Conservation (phyloP, 2,113 vertebrate genomes). For the Malurus alboscapulatus region DNA sequence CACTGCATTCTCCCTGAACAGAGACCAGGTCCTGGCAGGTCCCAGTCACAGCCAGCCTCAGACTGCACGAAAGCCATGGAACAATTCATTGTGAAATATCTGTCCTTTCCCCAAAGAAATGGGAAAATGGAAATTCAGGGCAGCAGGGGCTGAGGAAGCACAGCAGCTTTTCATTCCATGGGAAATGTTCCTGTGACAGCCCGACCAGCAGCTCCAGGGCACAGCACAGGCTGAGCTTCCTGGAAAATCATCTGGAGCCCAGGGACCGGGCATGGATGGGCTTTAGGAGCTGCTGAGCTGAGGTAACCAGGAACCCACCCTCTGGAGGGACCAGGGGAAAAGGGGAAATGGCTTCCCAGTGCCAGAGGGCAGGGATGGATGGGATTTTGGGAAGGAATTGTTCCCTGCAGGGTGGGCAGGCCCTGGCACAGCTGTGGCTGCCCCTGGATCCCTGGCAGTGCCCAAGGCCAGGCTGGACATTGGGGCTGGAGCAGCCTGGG, state of each 20-base stretch:
- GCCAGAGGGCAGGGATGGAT: no score
- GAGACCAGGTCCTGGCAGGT: not conserved
- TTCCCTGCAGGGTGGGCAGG: no score
- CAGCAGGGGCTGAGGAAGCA: not conserved
- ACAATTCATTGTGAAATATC: not conserved
- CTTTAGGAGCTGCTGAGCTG: not conserved
- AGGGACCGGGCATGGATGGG: not conserved
- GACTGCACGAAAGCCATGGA: not conserved
- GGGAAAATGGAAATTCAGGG: not conserved
- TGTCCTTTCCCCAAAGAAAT: not conserved
- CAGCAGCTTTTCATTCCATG: not conserved
- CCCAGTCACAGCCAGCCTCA: not conserved
- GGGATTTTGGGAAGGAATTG: no score
- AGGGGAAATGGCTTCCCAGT: not conserved
- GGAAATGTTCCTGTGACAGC: not conserved
- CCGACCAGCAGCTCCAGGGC: not conserved
- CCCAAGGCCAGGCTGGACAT: no score
- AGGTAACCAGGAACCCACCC: not conserved
- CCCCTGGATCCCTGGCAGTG: no score
- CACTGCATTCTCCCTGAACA: not conserved
- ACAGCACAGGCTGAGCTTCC: rapidly evolving
- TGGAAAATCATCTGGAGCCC: rapidly evolving
- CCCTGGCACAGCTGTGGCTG: no score
- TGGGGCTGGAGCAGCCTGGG: not conserved
- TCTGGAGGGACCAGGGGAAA: not conserved